Evolutionary conservation across 2,888 invertebrate species (phyloP).

Genomic region (Volucella inflata): DNA sequence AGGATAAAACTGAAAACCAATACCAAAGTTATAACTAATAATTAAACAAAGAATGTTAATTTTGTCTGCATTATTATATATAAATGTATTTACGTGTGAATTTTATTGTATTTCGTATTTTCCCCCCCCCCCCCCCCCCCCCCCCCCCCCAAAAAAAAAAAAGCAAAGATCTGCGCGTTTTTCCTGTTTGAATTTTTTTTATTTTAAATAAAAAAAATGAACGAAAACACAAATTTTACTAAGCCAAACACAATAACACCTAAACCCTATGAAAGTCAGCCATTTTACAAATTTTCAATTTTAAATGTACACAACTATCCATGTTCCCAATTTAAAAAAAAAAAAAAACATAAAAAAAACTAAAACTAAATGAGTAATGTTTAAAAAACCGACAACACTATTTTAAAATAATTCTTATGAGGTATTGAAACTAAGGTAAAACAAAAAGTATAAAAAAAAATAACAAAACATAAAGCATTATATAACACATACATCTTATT

Average conservation of each 20-base stretch:
- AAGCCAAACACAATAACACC: conserved; percentile 47
- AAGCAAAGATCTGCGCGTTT: conserved; percentile 51
- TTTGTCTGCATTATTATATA: conserved; percentile 74
- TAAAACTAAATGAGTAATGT: conserved; percentile 15
- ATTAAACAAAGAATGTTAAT: conserved; percentile 68
- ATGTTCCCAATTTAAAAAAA: conserved; percentile 49
- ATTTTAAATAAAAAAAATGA: conserved; percentile 51
- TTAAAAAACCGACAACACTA: conserved; percentile 27
- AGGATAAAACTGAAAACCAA: conserved; percentile 69
- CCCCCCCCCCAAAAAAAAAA: too few species aligned
- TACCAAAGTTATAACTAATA: conserved; percentile 75
- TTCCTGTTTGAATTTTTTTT: conserved; percentile 71
- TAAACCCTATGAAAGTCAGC: conserved; percentile 47
- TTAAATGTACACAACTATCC: conserved; percentile 63
- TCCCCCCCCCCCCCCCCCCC: too few species aligned
- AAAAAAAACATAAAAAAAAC: conserved; percentile 35
- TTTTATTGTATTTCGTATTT: conserved; percentile 73
- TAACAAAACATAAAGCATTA: conserved; percentile 52
- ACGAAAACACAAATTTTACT: conserved; percentile 51
- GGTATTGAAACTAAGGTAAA: conserved; percentile 71
- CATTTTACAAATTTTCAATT: conserved; percentile 61
- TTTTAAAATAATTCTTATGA: conserved; percentile 70
- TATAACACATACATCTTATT: conserved; percentile 37
- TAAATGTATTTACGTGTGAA: conserved; percentile 75
- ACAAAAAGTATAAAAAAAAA: conserved; percentile 26